Conservation (phyloP, 2,113 vertebrate species). For the Chloropsis cyanopogon region DNA sequence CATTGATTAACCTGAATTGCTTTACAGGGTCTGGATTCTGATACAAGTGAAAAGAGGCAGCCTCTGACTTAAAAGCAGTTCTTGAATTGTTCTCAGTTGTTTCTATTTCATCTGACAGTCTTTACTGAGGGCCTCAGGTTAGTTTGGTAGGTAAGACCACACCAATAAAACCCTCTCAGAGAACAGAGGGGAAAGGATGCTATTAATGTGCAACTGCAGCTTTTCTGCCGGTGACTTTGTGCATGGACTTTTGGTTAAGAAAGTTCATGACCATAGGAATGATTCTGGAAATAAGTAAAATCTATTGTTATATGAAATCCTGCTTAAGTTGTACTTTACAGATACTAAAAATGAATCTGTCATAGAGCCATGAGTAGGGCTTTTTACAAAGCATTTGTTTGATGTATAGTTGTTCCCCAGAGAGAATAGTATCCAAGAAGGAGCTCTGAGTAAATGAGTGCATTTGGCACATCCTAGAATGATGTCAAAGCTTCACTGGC, state of each 20-base stretch:
- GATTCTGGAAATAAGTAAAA: conserved; percentile 41
- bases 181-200: not conserved
- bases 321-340: conserved; percentile 2
- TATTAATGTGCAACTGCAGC: not conserved
- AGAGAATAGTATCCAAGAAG: not conserved
- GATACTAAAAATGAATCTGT: conserved; percentile 62
- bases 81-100: not conserved
- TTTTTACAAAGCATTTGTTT: conserved; percentile 48
- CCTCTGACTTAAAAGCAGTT: not conserved
- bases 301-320: not conserved
- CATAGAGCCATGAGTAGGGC: not conserved
- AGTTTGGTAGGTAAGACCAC: not conserved
- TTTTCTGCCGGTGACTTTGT: not conserved
- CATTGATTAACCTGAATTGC: not conserved
- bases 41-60: not conserved
- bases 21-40: not conserved
- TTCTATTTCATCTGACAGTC: not conserved
- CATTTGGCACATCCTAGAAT: not conserved
- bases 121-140: not conserved
- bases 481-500: not conserved
- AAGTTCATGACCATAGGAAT: not conserved
- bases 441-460: conserved; percentile 1
- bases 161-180: not conserved
- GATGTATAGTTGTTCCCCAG: conserved; percentile 13
- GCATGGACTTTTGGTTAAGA: not conserved